Base-by-base conservation (phyloP, 2,113 vertebrate genomes). In the Epinephelus fuscoguttatus region DNA sequence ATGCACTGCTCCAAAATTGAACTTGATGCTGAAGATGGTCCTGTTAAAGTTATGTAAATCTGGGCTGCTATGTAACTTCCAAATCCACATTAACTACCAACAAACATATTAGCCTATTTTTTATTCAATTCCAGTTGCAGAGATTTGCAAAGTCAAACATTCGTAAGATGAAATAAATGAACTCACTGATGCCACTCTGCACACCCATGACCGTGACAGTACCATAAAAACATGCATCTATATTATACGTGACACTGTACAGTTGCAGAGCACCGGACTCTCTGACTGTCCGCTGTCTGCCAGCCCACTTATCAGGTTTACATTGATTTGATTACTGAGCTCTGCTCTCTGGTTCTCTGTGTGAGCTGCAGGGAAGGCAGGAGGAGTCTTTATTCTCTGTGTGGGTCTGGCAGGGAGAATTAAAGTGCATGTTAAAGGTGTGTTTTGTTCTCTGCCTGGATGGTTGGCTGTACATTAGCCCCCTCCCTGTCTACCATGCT, bases 221-320 rank as follows among this genome's bases (percentile, higher is more conserved):
- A 4, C 19, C 21, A 33, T 33, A 15, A 49, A 77, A 78, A n/a
- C 33, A 53, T 57, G 23, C 52, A 70, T 73, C 63, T 55, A 8
- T 37, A 37, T 37, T 37, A 19, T 47, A 59, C 50, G 80, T 73
- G 73, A 60, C 25, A 49, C 27, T 68, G 23, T 45, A 37, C 30
- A 27, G 75, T n/a, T 61, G 67, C 67, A 53, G 63, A 56, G 57
- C 56, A 6, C 74, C 33, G 47, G 23, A 55, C 60, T 70, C n/a
- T 9, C 80, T 64, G 47, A 40, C 64, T 66, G 55, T 53, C 69
- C 3, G 18, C 62, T 86, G 53, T 61, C 17, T 19, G 52, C 25
- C 77, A 81, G 63, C 81, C 56, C 63, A 8, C 78, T 80, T 53
- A 79, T 75, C 33, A 4, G 66, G 52, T 88, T 87, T 64, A 88